Evolutionary conservation across 2,113 vertebrate species (phyloP), one percentile per base, ranked within the genome.

Genomic region (Sigmodon hispidus): DNA sequence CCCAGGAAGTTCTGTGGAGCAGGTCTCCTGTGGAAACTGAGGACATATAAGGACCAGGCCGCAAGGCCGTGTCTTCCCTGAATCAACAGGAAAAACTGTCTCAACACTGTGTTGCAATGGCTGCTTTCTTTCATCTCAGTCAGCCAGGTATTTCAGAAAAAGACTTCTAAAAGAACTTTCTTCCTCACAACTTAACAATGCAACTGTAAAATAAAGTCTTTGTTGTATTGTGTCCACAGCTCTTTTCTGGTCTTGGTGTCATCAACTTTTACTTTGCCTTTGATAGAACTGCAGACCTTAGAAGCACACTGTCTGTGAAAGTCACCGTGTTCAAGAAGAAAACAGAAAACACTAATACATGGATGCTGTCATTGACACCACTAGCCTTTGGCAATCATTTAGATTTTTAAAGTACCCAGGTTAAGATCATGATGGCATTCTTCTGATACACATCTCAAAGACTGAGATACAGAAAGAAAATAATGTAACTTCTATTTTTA

Each of bases 141-240:
- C 15, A 55, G 80, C 59, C 94, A 91, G 76, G 43, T 96, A 43
- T 67, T 94, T 89, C 88, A 95, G 40, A 83, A 84, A 76, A 89
- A 91, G 55, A 59, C 59, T 17, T 89, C 5, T n/a, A 86, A 43
- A 87, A n/a, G 6, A 67, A 65, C 19, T 40, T 29, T n/a, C 75
- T 43, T 57, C 67, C 43, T 7, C 52, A n/a, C 52, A 87, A 76
- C 91, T 96, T 79, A 84, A 77, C 21, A 87, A 67, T 70, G 19
- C 90, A 77, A 24, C 5, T 84, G 45, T 59, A 89, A 83, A 90
- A 77, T n/a, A n/a, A n/a, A n/a, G n/a, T n/a, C n/a, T n/a, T n/a
- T n/a, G n/a, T n/a, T n/a, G n/a, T n/a, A n/a, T n/a, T n/a, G n/a
- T n/a, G n/a, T n/a, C 9, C 1, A 73, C n/a, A 52, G 48, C 83